A percentile compares a stretch with the other conserved stretches of the same genome.
Evolutionary conservation across 2,113 vertebrate genomes (phyloP).

Genomic region (Sminthopsis crassicaudata): DNA sequence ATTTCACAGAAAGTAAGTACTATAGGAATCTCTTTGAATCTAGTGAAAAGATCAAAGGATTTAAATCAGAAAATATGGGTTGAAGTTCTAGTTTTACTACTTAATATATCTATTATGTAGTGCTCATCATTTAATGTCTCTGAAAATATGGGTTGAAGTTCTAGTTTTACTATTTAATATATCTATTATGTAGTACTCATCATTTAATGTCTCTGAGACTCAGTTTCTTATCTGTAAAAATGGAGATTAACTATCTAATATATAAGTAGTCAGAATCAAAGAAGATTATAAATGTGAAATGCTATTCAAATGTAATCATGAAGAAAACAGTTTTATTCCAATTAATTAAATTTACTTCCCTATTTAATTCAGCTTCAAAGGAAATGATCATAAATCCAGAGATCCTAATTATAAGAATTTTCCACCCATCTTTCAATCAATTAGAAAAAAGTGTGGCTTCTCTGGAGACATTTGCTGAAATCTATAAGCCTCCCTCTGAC

Average conservation of each 20-base stretch:
- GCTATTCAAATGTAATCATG: not conserved
- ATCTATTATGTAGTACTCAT: not conserved
- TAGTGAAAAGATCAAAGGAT: not conserved
- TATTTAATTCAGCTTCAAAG: conserved; percentile 51
- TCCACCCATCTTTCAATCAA: not conserved
- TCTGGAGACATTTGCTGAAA: not conserved
- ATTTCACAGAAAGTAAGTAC: not conserved
- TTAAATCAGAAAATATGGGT: not conserved
- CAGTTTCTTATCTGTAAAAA: not conserved
- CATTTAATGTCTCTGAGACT: not conserved
- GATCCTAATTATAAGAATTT: not conserved
- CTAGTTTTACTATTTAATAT: not conserved
- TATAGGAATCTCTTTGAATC: not conserved
- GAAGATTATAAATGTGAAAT: not conserved
- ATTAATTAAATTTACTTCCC: conserved; percentile 25
- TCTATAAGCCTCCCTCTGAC: not conserved
- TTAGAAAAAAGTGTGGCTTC: not conserved
- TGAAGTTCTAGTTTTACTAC: not conserved
- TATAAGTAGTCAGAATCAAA: not conserved
- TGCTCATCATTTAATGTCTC: not conserved
- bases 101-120: not conserved
- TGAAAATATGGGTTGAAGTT: not conserved
- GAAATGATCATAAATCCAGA: conserved; percentile 13
- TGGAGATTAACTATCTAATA: not conserved
- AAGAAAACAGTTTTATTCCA: conserved; percentile 20